Evolutionary conservation across 2,113 vertebrate genomes (phyloP).

Genomic region (Pyxicephalus adspersus): DNA sequence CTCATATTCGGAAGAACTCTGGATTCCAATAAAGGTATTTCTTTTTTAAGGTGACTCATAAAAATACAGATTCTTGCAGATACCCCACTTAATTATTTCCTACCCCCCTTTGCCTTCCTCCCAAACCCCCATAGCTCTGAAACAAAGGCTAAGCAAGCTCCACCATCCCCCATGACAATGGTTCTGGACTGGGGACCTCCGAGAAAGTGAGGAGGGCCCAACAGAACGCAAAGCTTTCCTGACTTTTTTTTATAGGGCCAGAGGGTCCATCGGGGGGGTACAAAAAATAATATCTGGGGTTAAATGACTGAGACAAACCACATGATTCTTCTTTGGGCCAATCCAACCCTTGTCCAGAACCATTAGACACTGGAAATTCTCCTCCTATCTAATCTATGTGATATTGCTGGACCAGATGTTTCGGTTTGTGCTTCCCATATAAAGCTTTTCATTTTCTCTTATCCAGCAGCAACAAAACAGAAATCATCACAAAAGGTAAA

Average conservation of each 20-base stretch:
- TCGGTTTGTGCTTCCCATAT: no score
- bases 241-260: no score
- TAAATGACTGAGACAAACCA: not conserved
- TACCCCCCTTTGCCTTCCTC: not conserved
- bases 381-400: not conserved
- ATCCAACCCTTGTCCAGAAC: not conserved
- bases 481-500: not conserved
- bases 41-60: not conserved
- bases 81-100: not conserved
- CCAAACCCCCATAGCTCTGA: no score
- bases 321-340: not conserved
- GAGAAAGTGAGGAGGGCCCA: no score
- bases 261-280: no score
- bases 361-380: not conserved
- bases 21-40: constrained; percentile 58
- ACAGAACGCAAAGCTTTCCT: no score
- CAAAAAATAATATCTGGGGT: not conserved
- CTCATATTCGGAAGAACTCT: constrained; percentile 70
- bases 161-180: no score
- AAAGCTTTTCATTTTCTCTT: not conserved
- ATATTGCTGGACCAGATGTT: not conserved
- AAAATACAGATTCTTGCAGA: not conserved
- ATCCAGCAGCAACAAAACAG: not conserved
- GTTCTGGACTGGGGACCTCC: no score
- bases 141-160: no score